Conservation (phyloP, 2,797 vertebrate species). For the Semotilus atromaculatus region DNA sequence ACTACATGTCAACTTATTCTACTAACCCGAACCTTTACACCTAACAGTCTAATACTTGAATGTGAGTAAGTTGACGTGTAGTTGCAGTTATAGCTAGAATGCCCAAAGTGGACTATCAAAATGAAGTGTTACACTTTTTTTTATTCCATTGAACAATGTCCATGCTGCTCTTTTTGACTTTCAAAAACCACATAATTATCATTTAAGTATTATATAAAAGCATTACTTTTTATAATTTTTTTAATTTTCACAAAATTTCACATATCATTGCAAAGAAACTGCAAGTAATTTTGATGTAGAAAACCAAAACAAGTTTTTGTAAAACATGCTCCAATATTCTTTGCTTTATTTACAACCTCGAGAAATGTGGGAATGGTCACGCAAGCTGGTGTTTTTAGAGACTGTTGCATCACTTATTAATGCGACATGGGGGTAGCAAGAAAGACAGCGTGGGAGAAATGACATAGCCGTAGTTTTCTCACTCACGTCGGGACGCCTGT, state of each 20-base stretch:
- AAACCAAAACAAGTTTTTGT: not conserved
- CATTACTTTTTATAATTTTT: no score
- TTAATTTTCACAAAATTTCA: not conserved
- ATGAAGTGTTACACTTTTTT: not conserved
- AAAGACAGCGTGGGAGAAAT: constrained; percentile 35
- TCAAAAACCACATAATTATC: not conserved
- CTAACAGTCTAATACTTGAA: no score
- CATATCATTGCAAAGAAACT: not conserved
- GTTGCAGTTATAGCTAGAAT: not conserved
- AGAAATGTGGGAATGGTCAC: not conserved
- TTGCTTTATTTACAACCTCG: not conserved
- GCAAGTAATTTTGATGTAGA: not conserved
- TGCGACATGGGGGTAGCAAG: constrained; percentile 44
- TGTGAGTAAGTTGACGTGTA: not conserved
- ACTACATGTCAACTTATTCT: no score
- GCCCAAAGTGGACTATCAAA: not conserved
- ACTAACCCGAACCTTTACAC: no score
- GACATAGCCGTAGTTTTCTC: constrained; percentile 40
- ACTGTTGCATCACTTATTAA: constrained; percentile 48
- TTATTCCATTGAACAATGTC: not conserved
- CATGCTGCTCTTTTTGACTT: not conserved
- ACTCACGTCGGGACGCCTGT: constrained; percentile 43
- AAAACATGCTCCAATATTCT: not conserved
- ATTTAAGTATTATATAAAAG: not conserved
- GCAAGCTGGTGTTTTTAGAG: constrained; percentile 16